phyloP scores from a whole-genome alignment of 2,113 vertebrate species.

The Callipepla squamata region DNA sequence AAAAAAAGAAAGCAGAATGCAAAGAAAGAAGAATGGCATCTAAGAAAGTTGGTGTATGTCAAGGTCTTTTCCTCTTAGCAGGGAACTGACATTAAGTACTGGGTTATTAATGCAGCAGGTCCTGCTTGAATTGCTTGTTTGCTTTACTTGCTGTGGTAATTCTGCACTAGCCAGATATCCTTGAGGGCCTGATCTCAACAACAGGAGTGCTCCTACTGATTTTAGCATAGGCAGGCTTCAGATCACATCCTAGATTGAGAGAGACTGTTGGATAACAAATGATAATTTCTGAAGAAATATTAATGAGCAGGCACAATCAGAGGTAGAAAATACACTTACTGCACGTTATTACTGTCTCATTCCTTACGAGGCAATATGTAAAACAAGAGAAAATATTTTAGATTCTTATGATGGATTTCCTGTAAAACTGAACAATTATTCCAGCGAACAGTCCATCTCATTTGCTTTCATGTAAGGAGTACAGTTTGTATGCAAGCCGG shows the following conservation, averaged over 20 bases:
- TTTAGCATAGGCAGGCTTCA: neutral
- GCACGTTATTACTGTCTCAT: neutral
- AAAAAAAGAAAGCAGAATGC: neutral
- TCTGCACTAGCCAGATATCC: neutral
- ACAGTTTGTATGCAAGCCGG: no score
- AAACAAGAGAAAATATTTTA: neutral
- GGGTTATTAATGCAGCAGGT: neutral
- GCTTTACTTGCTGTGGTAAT: neutral
- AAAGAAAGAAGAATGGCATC: neutral
- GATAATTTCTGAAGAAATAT: neutral
- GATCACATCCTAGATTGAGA: neutral
- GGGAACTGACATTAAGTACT: neutral
- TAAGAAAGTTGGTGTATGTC: neutral
- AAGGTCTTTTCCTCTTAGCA: neutral
- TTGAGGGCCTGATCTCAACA: neutral
- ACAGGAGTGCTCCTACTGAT: neutral
- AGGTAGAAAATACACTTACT: neutral
- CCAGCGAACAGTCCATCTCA: no score
- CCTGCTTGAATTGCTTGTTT: neutral
- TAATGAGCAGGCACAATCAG: neutral
- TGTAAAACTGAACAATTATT: no score
- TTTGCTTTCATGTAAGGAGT: no score
- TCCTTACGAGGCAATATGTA: neutral
- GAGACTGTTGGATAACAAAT: neutral
- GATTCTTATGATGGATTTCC: neutral